Base-by-base conservation (phyloP, 2,113 vertebrate species). In the Capricornis sumatraensis region DNA sequence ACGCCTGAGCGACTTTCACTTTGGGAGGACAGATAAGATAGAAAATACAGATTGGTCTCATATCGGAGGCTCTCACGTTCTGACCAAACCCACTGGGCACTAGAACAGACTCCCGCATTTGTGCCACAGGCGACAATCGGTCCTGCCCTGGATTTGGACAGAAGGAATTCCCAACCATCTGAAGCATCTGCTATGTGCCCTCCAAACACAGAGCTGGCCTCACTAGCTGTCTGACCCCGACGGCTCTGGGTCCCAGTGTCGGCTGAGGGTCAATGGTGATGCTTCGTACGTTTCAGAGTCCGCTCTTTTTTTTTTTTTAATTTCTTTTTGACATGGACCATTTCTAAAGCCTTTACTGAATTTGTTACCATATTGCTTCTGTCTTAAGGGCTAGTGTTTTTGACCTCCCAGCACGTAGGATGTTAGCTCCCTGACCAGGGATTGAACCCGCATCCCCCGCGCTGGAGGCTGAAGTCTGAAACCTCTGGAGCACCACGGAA, bases 181-280 rank as follows among this genome's bases (percentile, higher is more conserved):
- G 10, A 6, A 21, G 47, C 16, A 33, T 21, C 45, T 12, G 30
- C 30, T 7, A 6, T n/a, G 13, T 11, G 19, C 16, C 6, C 78
- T 21, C 9, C 17, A 33, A 1, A 52, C 30, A 21, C 9, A 81
- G 78, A n/a, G 78, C 47, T 21, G 16, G 78, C 47, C 30, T n/a
- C 30, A 2, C 78, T 6, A 12, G 47, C 47, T 3, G 27, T 6
- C 47, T 21, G 78, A 21, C 28, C 5, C 1, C 2, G 16, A 50
- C 5, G 2, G 45, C 45, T 50, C 17, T 6, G 16, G 30, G 28
- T 19, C 28, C 45, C 45, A 21, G 45, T 0, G 17, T 5, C 0
- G 0, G 28, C 78, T 2, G 5, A 21, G 78, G 10, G 5, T 21
- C 30, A n/a, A 1, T 11, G 17, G 17, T 3, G 3, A 3, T 33